Conservation (phyloP, 1,140 invertebrate species). For the Notospermus geniculatus region DNA sequence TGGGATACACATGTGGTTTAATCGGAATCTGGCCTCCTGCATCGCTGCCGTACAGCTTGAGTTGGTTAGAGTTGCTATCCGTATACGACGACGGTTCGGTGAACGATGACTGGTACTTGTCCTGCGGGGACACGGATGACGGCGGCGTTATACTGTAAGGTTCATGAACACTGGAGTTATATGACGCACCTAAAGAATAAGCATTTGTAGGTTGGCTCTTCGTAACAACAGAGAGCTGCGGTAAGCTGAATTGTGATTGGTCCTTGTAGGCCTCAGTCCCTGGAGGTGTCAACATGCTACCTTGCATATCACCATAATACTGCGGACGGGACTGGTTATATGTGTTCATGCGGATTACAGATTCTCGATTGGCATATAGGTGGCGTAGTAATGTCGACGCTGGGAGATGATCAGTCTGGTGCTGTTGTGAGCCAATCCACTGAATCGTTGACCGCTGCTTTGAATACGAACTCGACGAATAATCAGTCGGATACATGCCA, state of each 20-base stretch:
- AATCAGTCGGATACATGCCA: neutral
- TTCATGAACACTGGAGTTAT: constrained; percentile 19
- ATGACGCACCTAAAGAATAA: neutral
- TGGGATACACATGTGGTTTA: neutral
- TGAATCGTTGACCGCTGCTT: constrained; percentile 79
- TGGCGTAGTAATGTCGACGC: constrained; percentile 84
- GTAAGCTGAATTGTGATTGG: constrained; percentile 34
- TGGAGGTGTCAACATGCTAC: constrained; percentile 81
- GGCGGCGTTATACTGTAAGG: constrained; percentile 79
- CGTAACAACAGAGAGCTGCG: constrained; percentile 26
- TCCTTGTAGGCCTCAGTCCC: constrained; percentile 68
- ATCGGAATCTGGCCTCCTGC: constrained; percentile 1
- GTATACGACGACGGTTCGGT: constrained; percentile 19
- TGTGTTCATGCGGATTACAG: constrained; percentile 88
- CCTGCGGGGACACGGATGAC: constrained; percentile 87
- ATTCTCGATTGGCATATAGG: constrained; percentile 88
- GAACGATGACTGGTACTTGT: constrained; percentile 65
- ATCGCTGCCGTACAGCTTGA: constrained; percentile 3
- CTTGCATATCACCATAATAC: constrained; percentile 53
- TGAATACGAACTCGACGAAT: constrained; percentile 66
- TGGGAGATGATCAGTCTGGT: constrained; percentile 60
- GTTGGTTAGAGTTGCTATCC: constrained; percentile 8
- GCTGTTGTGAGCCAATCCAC: constrained; percentile 76
- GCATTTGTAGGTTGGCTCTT: constrained; percentile 4
- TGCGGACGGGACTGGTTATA: constrained; percentile 63